Evolutionary conservation across 2,797 vertebrate species (phyloP).

Genomic region (Nannoperca australis): DNA sequence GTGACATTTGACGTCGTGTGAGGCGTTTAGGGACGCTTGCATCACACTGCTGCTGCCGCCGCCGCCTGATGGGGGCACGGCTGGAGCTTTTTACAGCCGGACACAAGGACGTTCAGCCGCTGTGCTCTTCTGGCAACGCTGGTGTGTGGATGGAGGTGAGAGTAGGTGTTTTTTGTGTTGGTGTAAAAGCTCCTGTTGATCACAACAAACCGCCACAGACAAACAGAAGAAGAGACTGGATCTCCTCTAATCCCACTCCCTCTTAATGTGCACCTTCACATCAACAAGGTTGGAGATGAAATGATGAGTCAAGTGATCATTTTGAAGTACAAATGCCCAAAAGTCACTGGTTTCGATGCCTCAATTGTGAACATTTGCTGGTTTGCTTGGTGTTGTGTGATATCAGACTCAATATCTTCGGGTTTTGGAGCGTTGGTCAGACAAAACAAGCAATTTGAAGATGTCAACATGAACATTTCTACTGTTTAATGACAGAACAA

Average conservation of each 20-base stretch:
- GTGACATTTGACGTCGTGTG: slow-evolving; percentile 31
- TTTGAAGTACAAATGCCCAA: background rate
- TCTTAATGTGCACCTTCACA: background rate
- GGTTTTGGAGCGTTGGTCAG: background rate
- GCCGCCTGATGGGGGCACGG: slow-evolving; percentile 27
- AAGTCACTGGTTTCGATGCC: no score
- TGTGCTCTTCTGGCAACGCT: background rate
- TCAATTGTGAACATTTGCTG: background rate
- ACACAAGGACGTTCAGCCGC: slow-evolving; percentile 31
- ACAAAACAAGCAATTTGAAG: background rate
- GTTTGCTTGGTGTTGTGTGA: background rate
- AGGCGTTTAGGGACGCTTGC: slow-evolving; percentile 31
- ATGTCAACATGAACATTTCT: background rate
- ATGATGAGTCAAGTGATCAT: background rate
- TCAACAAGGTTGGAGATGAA: background rate
- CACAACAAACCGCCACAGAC: background rate
- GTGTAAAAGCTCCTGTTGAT: slow-evolving; percentile 10
- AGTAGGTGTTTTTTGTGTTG: background rate
- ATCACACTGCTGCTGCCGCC: slow-evolving; percentile 33
- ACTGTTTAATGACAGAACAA: background rate
- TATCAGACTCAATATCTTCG: background rate
- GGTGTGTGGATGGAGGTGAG: slow-evolving; percentile 3
- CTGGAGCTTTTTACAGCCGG: slow-evolving; percentile 34
- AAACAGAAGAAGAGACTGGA: background rate
- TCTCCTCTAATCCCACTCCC: background rate